phyloP scores from a whole-genome alignment of 2,888 invertebrate species.

The Epistrophella euchroma region DNA sequence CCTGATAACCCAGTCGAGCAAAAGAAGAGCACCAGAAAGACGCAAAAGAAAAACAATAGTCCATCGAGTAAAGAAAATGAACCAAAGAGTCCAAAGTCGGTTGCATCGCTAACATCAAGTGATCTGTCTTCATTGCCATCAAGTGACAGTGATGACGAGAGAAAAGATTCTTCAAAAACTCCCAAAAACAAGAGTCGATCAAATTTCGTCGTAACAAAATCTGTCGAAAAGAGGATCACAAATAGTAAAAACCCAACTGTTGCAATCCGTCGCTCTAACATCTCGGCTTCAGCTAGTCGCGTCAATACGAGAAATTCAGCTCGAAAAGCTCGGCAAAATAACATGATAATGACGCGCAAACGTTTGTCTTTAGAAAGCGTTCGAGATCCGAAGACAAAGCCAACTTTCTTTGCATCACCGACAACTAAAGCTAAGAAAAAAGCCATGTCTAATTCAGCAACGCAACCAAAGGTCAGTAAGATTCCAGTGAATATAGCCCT shows the following conservation, averaged over 20 bases:
- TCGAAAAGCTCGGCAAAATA: conserved; percentile 76
- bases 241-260: conserved; percentile 41
- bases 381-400: conserved; percentile 33
- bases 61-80: conserved; percentile 73
- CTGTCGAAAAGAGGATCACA: conserved; percentile 12
- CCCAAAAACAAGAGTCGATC: neutral
- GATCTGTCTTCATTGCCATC: conserved; percentile 33
- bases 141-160: conserved; percentile 16
- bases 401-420: neutral
- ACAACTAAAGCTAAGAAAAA: conserved; percentile 5
- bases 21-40: conserved; percentile 13
- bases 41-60: conserved; percentile 56
- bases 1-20: conserved; percentile 38
- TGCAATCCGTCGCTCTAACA: conserved; percentile 21
- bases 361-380: conserved; percentile 79
- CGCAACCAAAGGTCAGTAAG: conserved; percentile 37
- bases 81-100: conserved; percentile 56
- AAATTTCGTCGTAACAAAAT: neutral
- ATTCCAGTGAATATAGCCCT: conserved; percentile 54
- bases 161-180: conserved; percentile 5
- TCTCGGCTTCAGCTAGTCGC: conserved; percentile 7
- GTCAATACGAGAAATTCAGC: conserved; percentile 79
- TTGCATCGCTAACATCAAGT: conserved; percentile 20
- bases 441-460: neutral
- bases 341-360: conserved; percentile 79